phyloP scores from a whole-genome alignment of 1,140 invertebrate species.

The Semibalanus balanoides region DNA sequence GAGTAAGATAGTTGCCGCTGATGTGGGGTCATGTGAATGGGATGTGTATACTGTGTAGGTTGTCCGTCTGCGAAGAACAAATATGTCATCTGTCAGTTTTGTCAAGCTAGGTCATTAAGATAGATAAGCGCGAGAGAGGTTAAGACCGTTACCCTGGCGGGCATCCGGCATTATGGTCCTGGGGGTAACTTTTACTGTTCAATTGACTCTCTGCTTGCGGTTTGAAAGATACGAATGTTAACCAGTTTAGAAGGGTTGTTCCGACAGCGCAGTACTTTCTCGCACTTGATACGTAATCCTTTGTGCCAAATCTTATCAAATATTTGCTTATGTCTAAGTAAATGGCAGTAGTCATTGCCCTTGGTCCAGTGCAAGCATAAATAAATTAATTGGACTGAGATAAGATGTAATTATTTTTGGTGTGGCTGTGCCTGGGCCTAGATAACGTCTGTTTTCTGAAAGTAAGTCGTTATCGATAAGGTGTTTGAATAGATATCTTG shows the following conservation, averaged over 20 bases:
- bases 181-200: not conserved
- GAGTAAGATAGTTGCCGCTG: not conserved
- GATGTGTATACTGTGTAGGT: not conserved
- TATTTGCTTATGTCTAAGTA: constrained; percentile 5
- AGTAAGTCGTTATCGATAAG: not conserved
- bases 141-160: not conserved
- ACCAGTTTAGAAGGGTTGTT: not conserved
- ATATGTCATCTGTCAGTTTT: not conserved
- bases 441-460: not conserved
- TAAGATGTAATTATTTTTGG: not conserved
- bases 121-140: not conserved
- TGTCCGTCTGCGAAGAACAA: not conserved
- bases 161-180: not conserved
- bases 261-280: not conserved
- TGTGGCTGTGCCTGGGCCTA: not conserved
- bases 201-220: not conserved
- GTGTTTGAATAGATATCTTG: not conserved
- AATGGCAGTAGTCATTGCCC: not conserved
- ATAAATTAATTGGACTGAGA: constrained; percentile 4
- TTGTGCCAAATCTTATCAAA: not conserved
- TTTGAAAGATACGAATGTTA: not conserved
- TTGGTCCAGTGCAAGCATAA: constrained; percentile 1
- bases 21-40: not conserved
- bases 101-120: not conserved
- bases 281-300: not conserved